Evolutionary conservation across 2,113 vertebrate genomes (phyloP), one percentile per base, ranked within the genome.

Genomic region (Gambusia holbrooki): DNA sequence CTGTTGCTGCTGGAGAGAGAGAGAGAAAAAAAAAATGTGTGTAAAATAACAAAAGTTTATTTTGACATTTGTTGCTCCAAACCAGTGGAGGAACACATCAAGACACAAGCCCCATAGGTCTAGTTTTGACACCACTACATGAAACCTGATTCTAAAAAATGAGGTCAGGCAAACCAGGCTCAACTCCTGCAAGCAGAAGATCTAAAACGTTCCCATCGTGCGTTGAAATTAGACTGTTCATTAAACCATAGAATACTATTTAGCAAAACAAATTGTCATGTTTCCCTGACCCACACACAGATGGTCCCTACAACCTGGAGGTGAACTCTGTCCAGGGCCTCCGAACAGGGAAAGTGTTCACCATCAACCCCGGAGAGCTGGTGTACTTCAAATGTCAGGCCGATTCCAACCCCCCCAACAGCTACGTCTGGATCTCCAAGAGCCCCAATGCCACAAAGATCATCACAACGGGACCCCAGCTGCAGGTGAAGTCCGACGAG

Each of bases 331-430:
- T 93, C 73, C 96, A 96, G 90, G 96, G 96, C 68, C 90, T 96
- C 71, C 95, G 95, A 67, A 94, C 95, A 22, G 95, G 96, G 3
- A 93, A 94, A 8, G 96, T 99, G 72, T 98, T 99, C 83, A 97
- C 96, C 29, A 93, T 98, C 77, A 96, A 96, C 67, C 76, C 95
- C 1, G 96, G 97, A 45, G 96, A 98, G 88, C 93, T 96, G 63
- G 89, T 96, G 66, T 93, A 95, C 71, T 97, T 99, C 5, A 92
- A 98, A 74, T 99, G 98, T 90, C 96, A 93, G 27, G 98, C 97
- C 0, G 97, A 98, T 65, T 99, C 98, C 66, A 97, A 98, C 76
- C 98, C 98, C 37, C 97, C 98, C 45, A 98, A 98, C 90, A 96
- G 90, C 83, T 99, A 95, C 4, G 95, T 93, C 2, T 99, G 98